These are phyloP conservation scores for Lycaon pictus DNA, from an alignment of 2,113 vertebrate species.

Conservation along the genomic window DNA sequence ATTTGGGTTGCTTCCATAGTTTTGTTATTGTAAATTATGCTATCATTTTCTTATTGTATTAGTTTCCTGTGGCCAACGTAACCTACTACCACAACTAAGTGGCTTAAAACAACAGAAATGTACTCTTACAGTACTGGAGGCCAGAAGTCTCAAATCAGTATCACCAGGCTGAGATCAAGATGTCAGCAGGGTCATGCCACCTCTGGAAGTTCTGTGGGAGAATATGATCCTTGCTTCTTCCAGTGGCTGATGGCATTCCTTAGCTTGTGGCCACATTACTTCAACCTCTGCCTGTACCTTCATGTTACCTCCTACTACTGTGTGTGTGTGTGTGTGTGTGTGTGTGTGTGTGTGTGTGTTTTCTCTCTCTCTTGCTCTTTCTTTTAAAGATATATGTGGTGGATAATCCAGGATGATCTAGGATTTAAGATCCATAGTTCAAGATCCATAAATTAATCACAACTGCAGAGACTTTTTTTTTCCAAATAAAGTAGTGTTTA, in stretches of 20 bases:
- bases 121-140: background rate
- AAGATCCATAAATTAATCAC: background rate
- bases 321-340: no score
- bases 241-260: background rate
- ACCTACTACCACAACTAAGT: background rate
- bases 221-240: constrained; percentile 1
- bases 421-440: background rate
- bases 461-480: background rate
- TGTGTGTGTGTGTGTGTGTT: background rate
- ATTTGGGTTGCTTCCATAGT: background rate
- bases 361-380: background rate
- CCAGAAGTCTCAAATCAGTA: background rate
- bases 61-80: background rate
- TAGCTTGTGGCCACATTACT: background rate
- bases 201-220: background rate
- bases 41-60: background rate
- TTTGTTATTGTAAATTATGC: background rate
- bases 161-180: background rate
- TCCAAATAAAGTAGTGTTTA: background rate
- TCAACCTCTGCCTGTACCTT: background rate
- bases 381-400: background rate
- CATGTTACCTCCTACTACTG: background rate
- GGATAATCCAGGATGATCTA: constrained; percentile 1
- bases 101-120: constrained; percentile 22
- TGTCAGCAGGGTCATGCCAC: background rate